Base-by-base conservation (phyloP, 2,113 vertebrate genomes). In the Onychorhynchus coronatus region DNA sequence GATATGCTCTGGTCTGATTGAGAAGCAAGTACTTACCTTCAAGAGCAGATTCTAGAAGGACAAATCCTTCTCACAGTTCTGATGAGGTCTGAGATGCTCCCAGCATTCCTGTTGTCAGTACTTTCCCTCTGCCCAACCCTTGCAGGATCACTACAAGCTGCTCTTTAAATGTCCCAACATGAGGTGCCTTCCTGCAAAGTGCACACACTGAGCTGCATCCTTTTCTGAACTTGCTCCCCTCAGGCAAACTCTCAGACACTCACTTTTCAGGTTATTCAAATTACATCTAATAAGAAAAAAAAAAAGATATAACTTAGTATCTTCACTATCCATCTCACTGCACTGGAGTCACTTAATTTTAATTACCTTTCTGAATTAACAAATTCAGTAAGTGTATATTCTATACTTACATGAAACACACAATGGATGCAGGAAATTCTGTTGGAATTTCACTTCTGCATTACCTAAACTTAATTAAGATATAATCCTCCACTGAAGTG, bases 231-330 rank as follows among this genome's bases (percentile, higher is more conserved):
- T 52, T 31, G 12, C 61, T 66, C 61, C 71, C 83, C 63, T 11
- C 61, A 80, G 74, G 85, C 63, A 72, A 65, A 62, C 55, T 49
- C 92, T 68, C 27, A 89, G 74, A 89, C 14, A 18, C 79, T 88
- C 23, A 77, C 76, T 89, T 67, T 77, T 88, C 85, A 73, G 75
- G 82, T 93, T 95, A 94, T 85, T 89, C 78, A 94, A 89, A 93
- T 72, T 31, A 79, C 33, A 63, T 41, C 56, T 94, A 91, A 72
- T 53, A 79, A n/a, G n/a, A 75, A 41, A 63, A 58, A 42, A 42
- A 53, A 63, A 41, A 55, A 87, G 20, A 58, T 14, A 10, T 2
- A 93, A 52, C 41, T 93, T 77, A 71, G 58, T 37, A 63, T 56
- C 58, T 63, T 89, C 42, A 74, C 14, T 14, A 89, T 66, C 56